phyloP scores from a whole-genome alignment of 2,888 invertebrate genomes.

The Punctoribates punctum region DNA sequence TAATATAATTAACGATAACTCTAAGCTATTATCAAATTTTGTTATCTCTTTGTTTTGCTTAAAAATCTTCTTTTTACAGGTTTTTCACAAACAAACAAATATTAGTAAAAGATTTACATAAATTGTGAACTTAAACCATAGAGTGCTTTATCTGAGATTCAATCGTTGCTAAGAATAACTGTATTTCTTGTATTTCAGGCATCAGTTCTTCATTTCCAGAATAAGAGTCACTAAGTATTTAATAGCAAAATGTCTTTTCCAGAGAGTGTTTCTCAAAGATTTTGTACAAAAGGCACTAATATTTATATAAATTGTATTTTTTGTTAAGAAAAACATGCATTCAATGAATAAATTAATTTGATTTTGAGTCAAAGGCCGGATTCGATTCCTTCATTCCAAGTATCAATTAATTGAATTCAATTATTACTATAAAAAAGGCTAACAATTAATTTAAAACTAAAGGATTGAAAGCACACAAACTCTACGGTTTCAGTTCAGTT shows the following conservation, averaged over 20 bases:
- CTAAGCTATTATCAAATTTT: too few species aligned
- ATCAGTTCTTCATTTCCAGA: background rate
- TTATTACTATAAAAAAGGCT: background rate
- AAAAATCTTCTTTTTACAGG: background rate
- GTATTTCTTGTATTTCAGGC: background rate
- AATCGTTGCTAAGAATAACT: constrained; percentile 18
- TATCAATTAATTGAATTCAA: background rate
- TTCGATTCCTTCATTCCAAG: background rate
- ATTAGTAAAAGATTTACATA: constrained; percentile 3
- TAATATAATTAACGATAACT: background rate
- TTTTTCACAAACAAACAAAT: background rate
- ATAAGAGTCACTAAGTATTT: background rate
- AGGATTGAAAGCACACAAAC: constrained; percentile 11
- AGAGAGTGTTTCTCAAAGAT: background rate
- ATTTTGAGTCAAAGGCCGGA: constrained; percentile 34
- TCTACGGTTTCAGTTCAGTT: constrained; percentile 35
- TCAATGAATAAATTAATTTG: constrained; percentile 10
- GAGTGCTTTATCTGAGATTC: constrained; percentile 22
- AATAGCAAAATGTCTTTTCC: constrained; percentile 2
- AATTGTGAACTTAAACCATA: constrained; percentile 34
- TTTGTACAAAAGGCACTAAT: constrained; percentile 37
- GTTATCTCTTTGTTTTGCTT: background rate
- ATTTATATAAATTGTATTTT: background rate
- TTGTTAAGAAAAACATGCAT: constrained; percentile 12
- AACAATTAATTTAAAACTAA: constrained; percentile 11